Conservation (phyloP, 1,140 invertebrate species). For the Rhagoletis zephyria region DNA sequence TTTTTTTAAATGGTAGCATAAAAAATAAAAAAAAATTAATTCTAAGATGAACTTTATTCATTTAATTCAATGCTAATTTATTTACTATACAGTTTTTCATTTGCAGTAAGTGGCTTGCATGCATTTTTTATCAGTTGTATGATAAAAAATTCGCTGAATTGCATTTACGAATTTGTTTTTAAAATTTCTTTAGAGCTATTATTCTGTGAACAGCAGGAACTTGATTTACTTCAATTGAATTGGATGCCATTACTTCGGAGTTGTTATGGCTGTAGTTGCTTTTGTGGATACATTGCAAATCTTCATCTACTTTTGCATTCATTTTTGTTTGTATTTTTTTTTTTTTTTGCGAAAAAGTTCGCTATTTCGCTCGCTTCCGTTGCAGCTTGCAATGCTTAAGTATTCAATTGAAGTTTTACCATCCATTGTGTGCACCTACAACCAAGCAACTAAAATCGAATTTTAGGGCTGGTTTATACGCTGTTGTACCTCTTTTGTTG, state of each 20-base stretch:
- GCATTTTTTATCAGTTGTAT: too few relatives aligned
- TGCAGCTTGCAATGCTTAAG: neutral
- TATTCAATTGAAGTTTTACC: neutral
- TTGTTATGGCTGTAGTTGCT: neutral
- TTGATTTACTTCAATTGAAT: constrained; percentile 46
- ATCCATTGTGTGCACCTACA: neutral
- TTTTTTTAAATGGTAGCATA: too few relatives aligned
- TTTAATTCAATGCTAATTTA: too few relatives aligned
- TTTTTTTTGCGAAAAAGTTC: constrained; percentile 18
- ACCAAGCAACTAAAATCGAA: neutral
- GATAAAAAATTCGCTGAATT: too few relatives aligned
- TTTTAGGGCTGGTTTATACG: neutral
- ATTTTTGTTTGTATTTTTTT: neutral
- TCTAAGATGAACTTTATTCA: too few relatives aligned
- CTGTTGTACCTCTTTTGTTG: neutral
- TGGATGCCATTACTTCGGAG: neutral
- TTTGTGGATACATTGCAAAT: neutral
- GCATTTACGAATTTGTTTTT: too few relatives aligned
- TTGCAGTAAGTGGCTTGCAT: too few relatives aligned
- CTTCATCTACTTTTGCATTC: neutral
- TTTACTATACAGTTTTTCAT: too few relatives aligned
- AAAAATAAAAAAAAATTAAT: too few relatives aligned
- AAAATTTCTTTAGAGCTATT: too few relatives aligned
- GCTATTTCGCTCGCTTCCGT: neutral
- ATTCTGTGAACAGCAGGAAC: neutral